Conservation (phyloP, 2,113 vertebrate genomes). For the Petrocephalus zakoni region DNA sequence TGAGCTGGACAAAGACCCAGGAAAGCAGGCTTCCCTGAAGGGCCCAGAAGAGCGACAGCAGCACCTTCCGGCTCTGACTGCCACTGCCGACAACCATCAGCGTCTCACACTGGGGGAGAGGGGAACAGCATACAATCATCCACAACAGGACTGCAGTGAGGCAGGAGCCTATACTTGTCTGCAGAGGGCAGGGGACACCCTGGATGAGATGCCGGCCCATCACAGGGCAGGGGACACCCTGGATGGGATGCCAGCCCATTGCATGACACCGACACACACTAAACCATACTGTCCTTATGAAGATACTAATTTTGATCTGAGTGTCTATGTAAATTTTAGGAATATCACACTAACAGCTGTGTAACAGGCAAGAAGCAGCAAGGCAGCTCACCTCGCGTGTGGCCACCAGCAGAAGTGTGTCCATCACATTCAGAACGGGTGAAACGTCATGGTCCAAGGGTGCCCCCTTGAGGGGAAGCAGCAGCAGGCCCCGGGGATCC, state of each 20-base stretch:
- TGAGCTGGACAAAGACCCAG: slow-evolving; percentile 93
- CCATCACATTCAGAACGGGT: slow-evolving; percentile 80
- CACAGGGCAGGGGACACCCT: too few species aligned
- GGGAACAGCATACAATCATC: not conserved
- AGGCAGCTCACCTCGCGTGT: slow-evolving; percentile 71
- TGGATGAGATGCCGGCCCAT: not conserved
- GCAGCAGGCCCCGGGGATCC: slow-evolving; percentile 83
- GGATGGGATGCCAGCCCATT: not conserved
- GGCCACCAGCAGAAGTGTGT: slow-evolving; percentile 79
- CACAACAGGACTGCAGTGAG: not conserved
- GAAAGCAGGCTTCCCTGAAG: slow-evolving; percentile 90
- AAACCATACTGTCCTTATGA: not conserved
- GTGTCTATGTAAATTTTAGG: not conserved
- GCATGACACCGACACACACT: not conserved
- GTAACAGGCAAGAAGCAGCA: not conserved
- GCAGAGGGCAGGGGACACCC: not conserved
- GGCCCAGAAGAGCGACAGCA: slow-evolving; percentile 90
- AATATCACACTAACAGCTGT: not conserved
- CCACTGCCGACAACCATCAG: slow-evolving; percentile 68
- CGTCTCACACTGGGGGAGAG: slow-evolving; percentile 73
- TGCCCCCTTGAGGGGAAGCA: slow-evolving; percentile 80
- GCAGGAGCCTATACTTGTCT: not conserved
- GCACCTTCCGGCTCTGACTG: slow-evolving; percentile 67
- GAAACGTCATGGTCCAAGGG: slow-evolving; percentile 67
- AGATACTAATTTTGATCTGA: not conserved